Base-by-base conservation (phyloP, 2,797 vertebrate genomes). In the Hyperoplus immaculatus region DNA sequence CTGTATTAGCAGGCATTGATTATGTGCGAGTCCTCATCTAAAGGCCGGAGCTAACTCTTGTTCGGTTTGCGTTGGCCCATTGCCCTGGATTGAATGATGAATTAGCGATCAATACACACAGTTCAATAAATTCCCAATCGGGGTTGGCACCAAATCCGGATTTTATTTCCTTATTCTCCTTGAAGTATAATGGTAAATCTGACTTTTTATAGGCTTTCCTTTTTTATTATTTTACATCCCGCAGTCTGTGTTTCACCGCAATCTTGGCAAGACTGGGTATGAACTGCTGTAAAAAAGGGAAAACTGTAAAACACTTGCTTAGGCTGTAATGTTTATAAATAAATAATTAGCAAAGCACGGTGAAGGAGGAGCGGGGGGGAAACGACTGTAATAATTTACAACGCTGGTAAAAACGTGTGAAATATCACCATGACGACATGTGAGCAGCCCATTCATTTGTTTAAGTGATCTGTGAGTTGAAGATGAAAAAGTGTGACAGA, bases 381-480 rank as follows among this genome's bases (percentile, higher is more conserved):
- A 84, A 84, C 51, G 58, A 53, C 63, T 74, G 68, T 82, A 80
- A 80, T 90, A 92, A 29, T 93, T 93, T 94, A 93, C 81, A 83
- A 85, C 8, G 75, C 82, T 80, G 86, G 77, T 87, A 85, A 89
- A 89, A 89, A 89, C 9, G 75, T 86, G 90, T 93, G 91, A 94
- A 89, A 92, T 93, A 94, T 92, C 72, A 58, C 87, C 76, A 38
- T 79, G 84, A 75, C 47, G 81, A 85, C 87, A 84, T 60, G 77
- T 68, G 78, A 87, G 85, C 77, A 53, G 76, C 67, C 76, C 64
- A 70, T 93, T 94, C 87, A 94, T 94, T 93, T 94, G 88, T 77
- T 76, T 93, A 95, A 93, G 92, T 94, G 92, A 93, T 77, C 38
- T 3, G 74, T 68, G 71, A 77, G 83, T 65, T 78, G 81, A 36